Evolutionary conservation across 1,140 invertebrate species (phyloP).

Genomic region (Drosophila truncata): DNA sequence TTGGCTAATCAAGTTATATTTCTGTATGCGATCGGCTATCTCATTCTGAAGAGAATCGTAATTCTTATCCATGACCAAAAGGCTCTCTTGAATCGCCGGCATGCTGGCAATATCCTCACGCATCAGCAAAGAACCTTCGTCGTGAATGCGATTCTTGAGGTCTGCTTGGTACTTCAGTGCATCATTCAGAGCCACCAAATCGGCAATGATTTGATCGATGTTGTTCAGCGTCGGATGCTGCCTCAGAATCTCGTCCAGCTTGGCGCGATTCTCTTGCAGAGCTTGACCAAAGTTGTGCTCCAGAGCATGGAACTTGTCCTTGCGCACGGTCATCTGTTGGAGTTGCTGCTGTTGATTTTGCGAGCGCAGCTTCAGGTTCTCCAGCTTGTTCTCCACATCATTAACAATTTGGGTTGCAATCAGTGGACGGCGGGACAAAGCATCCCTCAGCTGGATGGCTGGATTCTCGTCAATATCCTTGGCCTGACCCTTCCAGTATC

Average conservation of each 20-base stretch:
- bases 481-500: conserved; percentile 89
- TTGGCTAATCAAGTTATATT: conserved; percentile 90
- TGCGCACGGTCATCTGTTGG: conserved; percentile 89
- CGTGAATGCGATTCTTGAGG: conserved; percentile 88
- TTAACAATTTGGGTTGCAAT: conserved; percentile 89
- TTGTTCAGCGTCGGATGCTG: conserved; percentile 73
- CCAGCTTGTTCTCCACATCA: conserved; percentile 90
- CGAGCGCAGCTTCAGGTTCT: conserved; percentile 88
- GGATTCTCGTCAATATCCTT: conserved; percentile 89
- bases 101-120: conserved; percentile 92
- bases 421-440: conserved; percentile 88
- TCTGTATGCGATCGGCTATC: conserved; percentile 91
- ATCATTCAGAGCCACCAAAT: conserved; percentile 83
- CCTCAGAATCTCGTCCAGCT: conserved; percentile 87
- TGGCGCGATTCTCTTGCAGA: conserved; percentile 87
- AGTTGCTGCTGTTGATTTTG: conserved; percentile 89
- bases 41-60: conserved; percentile 92
- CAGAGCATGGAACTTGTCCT: conserved; percentile 89
- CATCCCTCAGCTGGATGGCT: conserved; percentile 89
- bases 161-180: conserved; percentile 86
- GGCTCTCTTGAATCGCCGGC: conserved; percentile 91
- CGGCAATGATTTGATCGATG: conserved; percentile 85
- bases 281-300: conserved; percentile 89
- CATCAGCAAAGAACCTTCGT: conserved; percentile 91
- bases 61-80: conserved; percentile 91